Base-by-base conservation (phyloP, 2,113 vertebrate genomes). In the Saccopteryx leptura region DNA sequence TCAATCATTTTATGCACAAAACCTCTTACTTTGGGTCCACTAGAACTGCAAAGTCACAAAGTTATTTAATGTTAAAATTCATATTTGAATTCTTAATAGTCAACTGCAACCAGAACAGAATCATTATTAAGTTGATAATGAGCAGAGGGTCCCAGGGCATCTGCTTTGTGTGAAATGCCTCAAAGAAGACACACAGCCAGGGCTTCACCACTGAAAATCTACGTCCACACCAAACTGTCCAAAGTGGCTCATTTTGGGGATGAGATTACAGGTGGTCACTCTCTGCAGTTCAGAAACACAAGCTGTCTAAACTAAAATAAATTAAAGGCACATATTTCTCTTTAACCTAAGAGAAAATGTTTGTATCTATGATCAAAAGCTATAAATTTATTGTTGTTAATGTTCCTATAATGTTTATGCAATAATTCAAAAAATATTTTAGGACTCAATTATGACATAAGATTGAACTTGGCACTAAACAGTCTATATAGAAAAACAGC, bases 231-330 rank as follows among this genome's bases (percentile, higher is more conserved):
- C 61, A 18, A 39, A 13, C 23, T 7, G 0, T 2, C 50, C 10
- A 0, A 7, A 15, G 12, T 1, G 71, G 28, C 9, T 33, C 68
- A 0, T 0, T 7, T 0, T 60, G 3, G 23, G 58, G 4, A 56
- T 2, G 11, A 66, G 50, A n/a, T 9, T 3, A 3, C 8, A 52
- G 39, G 31, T 11, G 31, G 8, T 52, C 24, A 21, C 79, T 4
- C 48, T 58, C 61, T 48, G 66, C 46, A 48, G 9, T 19, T 66
- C 33, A 58, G 66, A 60, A 66, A 58, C 3, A 15, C 5, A 26
- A 15, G 10, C 13, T 5, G 15, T 28, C 76, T 19, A 68, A 24
- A 14, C 21, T 13, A 48, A 66, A 33, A 23, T 19, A 10, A 39
- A 48, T 12, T 33, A 50, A 75, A 66, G 86, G 58, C 28, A 69